phyloP scores from a whole-genome alignment of 2,797 vertebrate species.

The Tapera naevia region DNA sequence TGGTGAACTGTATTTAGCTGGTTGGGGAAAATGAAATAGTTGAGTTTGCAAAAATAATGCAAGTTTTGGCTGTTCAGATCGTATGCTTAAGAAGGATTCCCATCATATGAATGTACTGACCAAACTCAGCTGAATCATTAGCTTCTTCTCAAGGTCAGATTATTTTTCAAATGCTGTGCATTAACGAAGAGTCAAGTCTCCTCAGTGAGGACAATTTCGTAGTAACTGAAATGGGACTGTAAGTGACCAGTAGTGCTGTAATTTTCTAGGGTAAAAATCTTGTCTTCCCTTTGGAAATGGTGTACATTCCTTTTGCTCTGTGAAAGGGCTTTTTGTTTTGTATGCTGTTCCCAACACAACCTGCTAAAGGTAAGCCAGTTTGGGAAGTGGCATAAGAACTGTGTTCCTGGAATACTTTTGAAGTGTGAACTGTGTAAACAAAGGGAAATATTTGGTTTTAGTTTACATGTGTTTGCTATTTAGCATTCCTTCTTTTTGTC shows the following conservation, averaged over 20 bases:
- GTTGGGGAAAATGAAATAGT: constrained; percentile 24
- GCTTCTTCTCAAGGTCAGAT: background rate
- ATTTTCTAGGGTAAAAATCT: background rate
- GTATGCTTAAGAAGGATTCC: background rate
- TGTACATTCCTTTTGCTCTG: background rate
- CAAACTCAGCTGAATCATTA: background rate
- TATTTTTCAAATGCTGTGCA: background rate
- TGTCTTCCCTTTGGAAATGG: background rate
- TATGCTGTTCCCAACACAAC: background rate
- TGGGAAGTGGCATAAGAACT: background rate
- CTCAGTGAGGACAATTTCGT: background rate
- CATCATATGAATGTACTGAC: background rate
- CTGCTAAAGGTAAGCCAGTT: background rate
- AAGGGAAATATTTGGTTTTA: background rate
- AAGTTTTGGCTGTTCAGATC: background rate
- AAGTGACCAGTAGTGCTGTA: background rate
- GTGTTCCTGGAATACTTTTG: background rate
- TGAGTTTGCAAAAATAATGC: constrained; percentile 50
- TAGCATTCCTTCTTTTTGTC: background rate
- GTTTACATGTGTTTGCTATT: background rate
- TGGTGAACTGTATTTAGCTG: constrained; percentile 1
- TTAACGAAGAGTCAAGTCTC: background rate
- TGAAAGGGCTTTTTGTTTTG: background rate
- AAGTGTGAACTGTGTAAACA: background rate
- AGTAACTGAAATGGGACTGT: background rate